Evolutionary conservation across 2,113 vertebrate species (phyloP).

Genomic region (Panthera leo): DNA sequence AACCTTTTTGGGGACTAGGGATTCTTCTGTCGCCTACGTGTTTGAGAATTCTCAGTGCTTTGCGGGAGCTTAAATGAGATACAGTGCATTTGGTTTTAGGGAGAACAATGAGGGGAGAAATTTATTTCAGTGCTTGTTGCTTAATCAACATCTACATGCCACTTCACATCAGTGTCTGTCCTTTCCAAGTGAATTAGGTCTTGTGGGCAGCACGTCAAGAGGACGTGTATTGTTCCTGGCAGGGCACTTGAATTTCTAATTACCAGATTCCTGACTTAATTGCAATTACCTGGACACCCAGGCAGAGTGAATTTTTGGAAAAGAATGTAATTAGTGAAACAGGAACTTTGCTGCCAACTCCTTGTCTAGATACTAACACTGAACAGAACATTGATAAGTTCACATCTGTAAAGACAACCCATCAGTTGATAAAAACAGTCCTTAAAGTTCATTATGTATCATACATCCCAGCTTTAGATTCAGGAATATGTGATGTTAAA

Average conservation of each 20-base stretch:
- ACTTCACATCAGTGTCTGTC: constrained; percentile 82
- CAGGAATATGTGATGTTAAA: not conserved
- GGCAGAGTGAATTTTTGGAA: constrained; percentile 87
- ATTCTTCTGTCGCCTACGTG: constrained; percentile 34
- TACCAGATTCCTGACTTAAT: constrained; percentile 89
- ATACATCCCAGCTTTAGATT: not conserved
- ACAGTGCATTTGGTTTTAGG: constrained; percentile 64
- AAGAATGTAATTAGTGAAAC: constrained; percentile 88
- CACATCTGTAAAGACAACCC: constrained; percentile 68
- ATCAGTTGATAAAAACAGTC: constrained; percentile 33
- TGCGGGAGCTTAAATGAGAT: constrained; percentile 70
- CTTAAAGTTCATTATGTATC: not conserved
- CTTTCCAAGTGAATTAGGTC: constrained; percentile 85
- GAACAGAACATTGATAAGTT: constrained; percentile 77
- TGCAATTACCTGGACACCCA: constrained; percentile 91
- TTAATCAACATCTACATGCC: constrained; percentile 80
- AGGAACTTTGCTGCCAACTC: constrained; percentile 83
- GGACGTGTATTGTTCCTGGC: constrained; percentile 88
- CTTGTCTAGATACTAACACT: constrained; percentile 77
- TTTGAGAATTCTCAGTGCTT: constrained; percentile 49
- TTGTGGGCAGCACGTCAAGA: constrained; percentile 84
- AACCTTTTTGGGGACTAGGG: not conserved
- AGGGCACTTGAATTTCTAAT: constrained; percentile 89
- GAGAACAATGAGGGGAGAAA: constrained; percentile 51
- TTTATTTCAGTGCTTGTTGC: constrained; percentile 76